Base-by-base conservation (phyloP, 2,113 vertebrate genomes). In the Urocolius indicus region DNA sequence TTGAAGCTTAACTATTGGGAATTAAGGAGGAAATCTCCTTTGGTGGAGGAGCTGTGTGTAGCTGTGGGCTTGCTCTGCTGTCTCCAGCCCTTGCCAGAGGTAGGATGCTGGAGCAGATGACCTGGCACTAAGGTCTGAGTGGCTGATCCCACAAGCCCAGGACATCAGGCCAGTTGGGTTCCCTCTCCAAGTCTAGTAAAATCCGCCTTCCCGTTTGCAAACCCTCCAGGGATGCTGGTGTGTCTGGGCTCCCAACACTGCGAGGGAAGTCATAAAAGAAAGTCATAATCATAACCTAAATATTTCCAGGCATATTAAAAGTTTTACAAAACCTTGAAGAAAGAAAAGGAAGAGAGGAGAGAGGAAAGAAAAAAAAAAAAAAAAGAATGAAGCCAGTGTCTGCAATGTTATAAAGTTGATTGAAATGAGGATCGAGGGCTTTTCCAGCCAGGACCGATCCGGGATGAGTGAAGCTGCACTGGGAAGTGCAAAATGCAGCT, bases 281-380 rank as follows among this genome's bases (percentile, higher is more conserved):
- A 86, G 90, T 38, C 58, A 87, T 95, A 89, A 83, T 81, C 38
- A 86, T 71, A 79, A 93, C 29, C 63, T 81, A 96, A 96, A 96
- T 96, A 77, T 96, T 96, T 96, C 96, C 95, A 93, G 63, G 74
- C 75, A 77, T 66, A 84, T 93, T 93, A 88, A 95, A 96, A 94
- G 59, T 92, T 96, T 80, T 59, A 69, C 71, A 63, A 96, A 96
- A 95, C 63, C 75, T 93, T 66, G 20, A 57, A 85, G 52, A 11
- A 49, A 32, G 58, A 23, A 26, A 63, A 18, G 5, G 5, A 23
- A 41, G 38, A 41, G 38, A 41, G 38, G 38, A 12, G 38, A 12
- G 12, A 12, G 38, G 38, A 41, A 41, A 41, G n/a, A n/a, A 46
- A n/a, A 43, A 58, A 36, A n/a, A 29, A 29, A 34, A 41, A 71